These are phyloP conservation scores for Bradynema listronoti DNA, from an alignment of 1,140 invertebrate genomes.

Conservation along the genomic window DNA sequence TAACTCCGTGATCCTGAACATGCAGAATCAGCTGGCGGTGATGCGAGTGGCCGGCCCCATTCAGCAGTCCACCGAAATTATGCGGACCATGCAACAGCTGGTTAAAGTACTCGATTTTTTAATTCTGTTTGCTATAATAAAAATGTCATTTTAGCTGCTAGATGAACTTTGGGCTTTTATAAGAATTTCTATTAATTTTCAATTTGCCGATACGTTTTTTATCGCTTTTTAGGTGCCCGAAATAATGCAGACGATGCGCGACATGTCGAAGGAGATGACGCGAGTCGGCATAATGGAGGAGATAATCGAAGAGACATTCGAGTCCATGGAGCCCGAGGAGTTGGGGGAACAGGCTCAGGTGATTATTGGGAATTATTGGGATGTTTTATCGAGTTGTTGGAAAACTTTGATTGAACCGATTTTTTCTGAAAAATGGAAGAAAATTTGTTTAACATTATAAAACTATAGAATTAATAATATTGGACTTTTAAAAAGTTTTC, in stretches of 20 bases:
- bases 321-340: slow-evolving; percentile 77
- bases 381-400: too few relatives aligned
- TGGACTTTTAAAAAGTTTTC: too few relatives aligned
- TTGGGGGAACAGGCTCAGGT: slow-evolving; percentile 80
- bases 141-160: not conserved
- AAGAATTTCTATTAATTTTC: slow-evolving; percentile 65
- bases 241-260: slow-evolving; percentile 88
- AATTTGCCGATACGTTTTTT: too few relatives aligned
- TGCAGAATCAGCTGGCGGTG: slow-evolving; percentile 93
- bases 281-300: slow-evolving; percentile 96
- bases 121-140: not conserved
- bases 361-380: too few relatives aligned
- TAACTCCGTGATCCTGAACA: slow-evolving; percentile 89
- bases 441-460: too few relatives aligned
- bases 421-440: too few relatives aligned
- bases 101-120: slow-evolving; percentile 41
- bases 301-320: slow-evolving; percentile 97
- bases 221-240: slow-evolving; percentile 73
- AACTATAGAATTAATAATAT: too few relatives aligned
- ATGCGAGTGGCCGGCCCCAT: slow-evolving; percentile 80
- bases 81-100: slow-evolving; percentile 84
- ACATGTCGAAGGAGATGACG: slow-evolving; percentile 98
- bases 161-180: not conserved
- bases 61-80: slow-evolving; percentile 85
- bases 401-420: too few relatives aligned